These are phyloP conservation scores for Tuta absoluta DNA, from an alignment of 2,888 invertebrate species.

Conservation along the genomic window DNA sequence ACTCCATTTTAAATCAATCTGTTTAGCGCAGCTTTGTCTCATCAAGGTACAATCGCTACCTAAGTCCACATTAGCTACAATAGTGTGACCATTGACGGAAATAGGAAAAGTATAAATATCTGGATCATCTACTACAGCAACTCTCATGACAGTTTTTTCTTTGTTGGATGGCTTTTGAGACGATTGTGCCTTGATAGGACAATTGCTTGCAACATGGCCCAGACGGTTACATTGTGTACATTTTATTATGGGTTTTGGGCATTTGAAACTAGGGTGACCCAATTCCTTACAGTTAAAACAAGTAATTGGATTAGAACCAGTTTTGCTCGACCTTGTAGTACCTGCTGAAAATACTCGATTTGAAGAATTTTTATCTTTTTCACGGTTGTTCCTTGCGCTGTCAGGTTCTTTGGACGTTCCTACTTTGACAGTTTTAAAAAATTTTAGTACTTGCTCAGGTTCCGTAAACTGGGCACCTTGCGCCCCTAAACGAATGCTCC, in stretches of 20 bases:
- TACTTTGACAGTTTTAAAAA: constrained; percentile 21
- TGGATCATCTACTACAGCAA: background rate
- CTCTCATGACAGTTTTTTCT: background rate
- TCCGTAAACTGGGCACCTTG: constrained; percentile 20
- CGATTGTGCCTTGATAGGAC: background rate
- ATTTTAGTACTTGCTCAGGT: constrained; percentile 20
- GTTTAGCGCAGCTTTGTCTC: background rate
- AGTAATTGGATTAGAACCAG: background rate
- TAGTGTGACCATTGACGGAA: background rate
- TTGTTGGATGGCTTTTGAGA: background rate
- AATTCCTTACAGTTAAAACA: constrained; percentile 14
- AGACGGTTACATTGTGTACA: background rate
- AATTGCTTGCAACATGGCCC: background rate
- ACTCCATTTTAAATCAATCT: background rate
- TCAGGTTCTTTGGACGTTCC: background rate
- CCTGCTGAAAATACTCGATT: background rate
- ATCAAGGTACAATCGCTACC: constrained; percentile 1
- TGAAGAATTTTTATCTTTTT: background rate
- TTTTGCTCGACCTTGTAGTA: background rate
- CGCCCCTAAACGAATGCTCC: constrained; percentile 34
- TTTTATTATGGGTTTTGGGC: constrained; percentile 5
- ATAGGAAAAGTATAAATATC: constrained; percentile 1
- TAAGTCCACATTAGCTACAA: background rate
- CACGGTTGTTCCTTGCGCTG: background rate
- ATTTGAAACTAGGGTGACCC: constrained; percentile 1